phyloP scores from a whole-genome alignment of 2,888 invertebrate species.

The Busseola fusca region DNA sequence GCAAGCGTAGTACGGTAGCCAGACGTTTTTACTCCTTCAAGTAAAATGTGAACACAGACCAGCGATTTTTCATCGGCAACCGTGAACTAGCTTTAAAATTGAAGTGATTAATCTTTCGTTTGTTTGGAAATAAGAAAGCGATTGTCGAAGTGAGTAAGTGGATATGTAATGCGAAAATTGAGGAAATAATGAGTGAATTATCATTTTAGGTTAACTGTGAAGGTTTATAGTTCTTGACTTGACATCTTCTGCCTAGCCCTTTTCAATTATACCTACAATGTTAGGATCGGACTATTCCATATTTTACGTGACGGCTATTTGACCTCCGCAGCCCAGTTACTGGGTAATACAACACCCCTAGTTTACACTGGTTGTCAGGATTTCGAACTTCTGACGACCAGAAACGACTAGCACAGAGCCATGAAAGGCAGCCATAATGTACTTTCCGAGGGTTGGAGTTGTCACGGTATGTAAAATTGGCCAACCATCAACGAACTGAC shows the following conservation, averaged over 20 bases:
- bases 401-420: neutral
- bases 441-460: too few relatives aligned
- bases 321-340: neutral
- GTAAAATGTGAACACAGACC: conserved; percentile 62
- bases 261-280: too few relatives aligned
- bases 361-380: neutral
- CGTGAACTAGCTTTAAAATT: conserved; percentile 55
- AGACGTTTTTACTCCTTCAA: conserved; percentile 70
- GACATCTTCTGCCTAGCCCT: neutral
- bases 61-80: conserved; percentile 60
- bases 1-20: conserved; percentile 82
- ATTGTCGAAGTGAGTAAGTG: conserved; percentile 44
- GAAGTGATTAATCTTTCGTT: conserved; percentile 54
- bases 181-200: conserved; percentile 39
- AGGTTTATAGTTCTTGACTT: neutral
- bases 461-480: too few relatives aligned
- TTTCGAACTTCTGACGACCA: neutral
- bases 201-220: conserved; percentile 8
- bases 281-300: neutral
- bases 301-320: neutral
- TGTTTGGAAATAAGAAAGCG: conserved; percentile 49
- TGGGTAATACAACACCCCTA: neutral
- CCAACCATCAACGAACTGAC: neutral
- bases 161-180: conserved; percentile 35
- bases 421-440: neutral